phyloP scores from a whole-genome alignment of 2,888 invertebrate genomes.

The Penaeus monodon region DNA sequence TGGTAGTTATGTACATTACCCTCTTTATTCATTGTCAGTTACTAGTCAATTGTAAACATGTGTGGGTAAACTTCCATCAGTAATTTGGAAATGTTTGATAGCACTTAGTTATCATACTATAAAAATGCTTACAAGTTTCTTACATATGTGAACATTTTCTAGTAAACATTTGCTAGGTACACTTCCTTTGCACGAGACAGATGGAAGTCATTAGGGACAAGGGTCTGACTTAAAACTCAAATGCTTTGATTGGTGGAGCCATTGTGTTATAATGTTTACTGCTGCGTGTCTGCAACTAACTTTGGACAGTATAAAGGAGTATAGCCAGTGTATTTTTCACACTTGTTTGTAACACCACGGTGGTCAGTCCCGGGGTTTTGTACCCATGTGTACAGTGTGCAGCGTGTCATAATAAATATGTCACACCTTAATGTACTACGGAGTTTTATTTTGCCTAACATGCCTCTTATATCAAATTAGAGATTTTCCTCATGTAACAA shows the following conservation, averaged over 20 bases:
- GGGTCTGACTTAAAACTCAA: slow-evolving; percentile 33
- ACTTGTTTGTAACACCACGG: slow-evolving; percentile 57
- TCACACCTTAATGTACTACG: slow-evolving; percentile 57
- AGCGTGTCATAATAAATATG: slow-evolving; percentile 61
- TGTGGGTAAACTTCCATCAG: slow-evolving; percentile 45
- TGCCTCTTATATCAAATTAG: slow-evolving; percentile 2
- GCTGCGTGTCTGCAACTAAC: slow-evolving; percentile 34
- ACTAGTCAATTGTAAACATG: slow-evolving; percentile 50
- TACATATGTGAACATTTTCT: slow-evolving; percentile 40
- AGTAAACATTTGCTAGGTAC: slow-evolving; percentile 37
- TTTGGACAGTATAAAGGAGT: slow-evolving; percentile 40
- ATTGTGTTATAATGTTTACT: slow-evolving; percentile 33
- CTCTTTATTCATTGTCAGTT: slow-evolving; percentile 58
- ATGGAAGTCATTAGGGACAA: slow-evolving; percentile 11
- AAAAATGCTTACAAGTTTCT: slow-evolving; percentile 28
- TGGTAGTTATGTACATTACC: slow-evolving; percentile 49
- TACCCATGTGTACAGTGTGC: slow-evolving; percentile 61
- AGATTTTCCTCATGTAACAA: too few species aligned
- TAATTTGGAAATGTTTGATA: slow-evolving; percentile 37
- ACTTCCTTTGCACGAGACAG: slow-evolving; percentile 31
- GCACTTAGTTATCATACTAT: slow-evolving; percentile 32
- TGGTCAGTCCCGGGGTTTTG: slow-evolving; percentile 58
- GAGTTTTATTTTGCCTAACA: slow-evolving; percentile 39
- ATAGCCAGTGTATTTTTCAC: slow-evolving; percentile 60
- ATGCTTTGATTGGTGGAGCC: slow-evolving; percentile 50